Evolutionary conservation across 1,140 invertebrate species (phyloP).

Genomic region (Pseudachorutes palmiensis): DNA sequence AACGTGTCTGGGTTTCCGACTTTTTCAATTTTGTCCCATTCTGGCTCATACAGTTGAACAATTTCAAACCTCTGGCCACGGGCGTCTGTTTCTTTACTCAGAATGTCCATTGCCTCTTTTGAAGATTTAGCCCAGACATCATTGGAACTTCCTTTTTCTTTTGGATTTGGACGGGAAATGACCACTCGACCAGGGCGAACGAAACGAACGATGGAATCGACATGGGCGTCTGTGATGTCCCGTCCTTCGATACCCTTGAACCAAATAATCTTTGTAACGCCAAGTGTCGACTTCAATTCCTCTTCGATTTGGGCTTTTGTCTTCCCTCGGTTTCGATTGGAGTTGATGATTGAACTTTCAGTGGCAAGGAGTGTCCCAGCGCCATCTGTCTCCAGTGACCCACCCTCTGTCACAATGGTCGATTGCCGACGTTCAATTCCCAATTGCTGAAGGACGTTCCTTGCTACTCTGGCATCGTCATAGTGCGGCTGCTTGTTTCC

Average conservation of each 20-base stretch:
- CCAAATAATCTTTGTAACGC: slow-evolving; percentile 16
- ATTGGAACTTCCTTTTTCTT: background rate
- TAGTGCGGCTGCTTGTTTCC: slow-evolving; percentile 11
- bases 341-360: slow-evolving; percentile 14
- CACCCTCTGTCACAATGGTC: slow-evolving; percentile 6
- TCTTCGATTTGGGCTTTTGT: background rate
- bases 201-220: slow-evolving; percentile 17
- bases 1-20: slow-evolving; percentile 4
- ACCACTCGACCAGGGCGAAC: slow-evolving; percentile 11
- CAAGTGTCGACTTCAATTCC: slow-evolving; percentile 8
- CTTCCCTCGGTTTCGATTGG: slow-evolving; percentile 13
- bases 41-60: slow-evolving; percentile 12
- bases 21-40: slow-evolving; percentile 9
- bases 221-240: slow-evolving; percentile 25
- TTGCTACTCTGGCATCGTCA: slow-evolving; percentile 1
- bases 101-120: slow-evolving; percentile 7
- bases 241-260: slow-evolving; percentile 15
- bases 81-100: slow-evolving; percentile 11
- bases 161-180: background rate
- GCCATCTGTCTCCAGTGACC: slow-evolving; percentile 18
- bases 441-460: background rate
- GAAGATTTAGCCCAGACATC: slow-evolving; percentile 21
- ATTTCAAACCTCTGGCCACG: slow-evolving; percentile 5
- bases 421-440: background rate
- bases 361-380: slow-evolving; percentile 18